Percentiles rank a stretch among this genome's conserved stretches.
phyloP scores from a whole-genome alignment of 2,888 invertebrate genomes.

The Mechanitis messenoides region DNA sequence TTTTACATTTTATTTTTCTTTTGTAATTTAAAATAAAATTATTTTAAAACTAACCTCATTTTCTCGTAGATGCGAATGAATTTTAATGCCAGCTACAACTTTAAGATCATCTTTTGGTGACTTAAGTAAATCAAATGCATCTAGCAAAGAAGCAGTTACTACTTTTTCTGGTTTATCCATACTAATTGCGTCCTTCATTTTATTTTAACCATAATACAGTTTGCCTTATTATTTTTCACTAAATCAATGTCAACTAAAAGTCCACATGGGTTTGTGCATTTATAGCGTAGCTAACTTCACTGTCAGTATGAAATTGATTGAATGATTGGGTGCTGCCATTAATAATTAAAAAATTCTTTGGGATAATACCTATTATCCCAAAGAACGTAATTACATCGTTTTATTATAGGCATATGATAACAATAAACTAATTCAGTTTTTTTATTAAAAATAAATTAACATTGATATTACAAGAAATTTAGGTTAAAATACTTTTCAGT shows the following conservation, averaged over 20 bases:
- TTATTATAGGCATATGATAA: too few relatives aligned
- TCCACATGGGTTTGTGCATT: constrained; percentile 3
- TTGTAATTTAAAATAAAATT: neutral
- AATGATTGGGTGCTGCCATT: too few relatives aligned
- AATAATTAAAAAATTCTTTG: too few relatives aligned
- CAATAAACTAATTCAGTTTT: too few relatives aligned
- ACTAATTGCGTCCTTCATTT: constrained; percentile 54
- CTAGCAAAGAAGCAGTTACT: constrained; percentile 58
- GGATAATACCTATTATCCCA: too few relatives aligned
- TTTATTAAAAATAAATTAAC: too few relatives aligned
- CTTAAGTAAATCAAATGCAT: constrained; percentile 63
- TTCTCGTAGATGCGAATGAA: constrained; percentile 55
- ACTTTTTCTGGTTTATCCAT: constrained; percentile 38
- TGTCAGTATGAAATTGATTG: too few relatives aligned
- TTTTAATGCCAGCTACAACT: constrained; percentile 61
- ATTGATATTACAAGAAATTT: too few relatives aligned
- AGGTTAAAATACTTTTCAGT: too few relatives aligned
- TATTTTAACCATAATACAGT: constrained; percentile 23
- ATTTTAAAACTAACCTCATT: constrained; percentile 56
- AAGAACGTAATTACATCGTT: too few relatives aligned
- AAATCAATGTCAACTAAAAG: neutral
- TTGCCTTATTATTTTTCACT: constrained; percentile 1
- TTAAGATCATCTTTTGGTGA: constrained; percentile 55
- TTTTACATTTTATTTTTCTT: neutral
- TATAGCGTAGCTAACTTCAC: neutral